A percentile compares a stretch with the other conserved stretches of the same genome.
phyloP scores from a whole-genome alignment of 2,113 vertebrate species.

The Corythornis vintsioides region DNA sequence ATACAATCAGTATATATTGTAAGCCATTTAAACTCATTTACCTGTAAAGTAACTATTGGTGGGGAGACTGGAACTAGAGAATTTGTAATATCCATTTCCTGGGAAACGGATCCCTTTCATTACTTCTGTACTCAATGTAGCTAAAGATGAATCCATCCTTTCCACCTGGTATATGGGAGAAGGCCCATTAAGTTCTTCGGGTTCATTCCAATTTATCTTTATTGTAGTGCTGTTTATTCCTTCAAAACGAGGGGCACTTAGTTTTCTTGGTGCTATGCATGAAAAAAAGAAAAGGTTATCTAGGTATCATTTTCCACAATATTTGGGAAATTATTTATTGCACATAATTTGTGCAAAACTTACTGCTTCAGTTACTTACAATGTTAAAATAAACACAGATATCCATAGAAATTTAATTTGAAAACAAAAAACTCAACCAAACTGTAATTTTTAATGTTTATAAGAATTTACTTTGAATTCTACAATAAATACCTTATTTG shows the following conservation, averaged over 20 bases:
- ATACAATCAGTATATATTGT: not conserved
- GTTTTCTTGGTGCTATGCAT: slow-evolving; percentile 80
- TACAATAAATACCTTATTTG: not conserved
- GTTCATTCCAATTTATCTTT: slow-evolving; percentile 81
- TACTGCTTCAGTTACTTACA: not conserved
- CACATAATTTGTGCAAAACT: not conserved
- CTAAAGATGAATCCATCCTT: slow-evolving; percentile 83
- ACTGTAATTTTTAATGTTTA: not conserved
- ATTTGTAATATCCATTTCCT: slow-evolving; percentile 85
- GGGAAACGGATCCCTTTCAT: slow-evolving; percentile 83
- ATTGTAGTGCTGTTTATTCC: slow-evolving; percentile 81
- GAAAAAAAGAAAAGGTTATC: slow-evolving; percentile 20
- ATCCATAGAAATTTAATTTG: not conserved
- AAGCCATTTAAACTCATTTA: slow-evolving; percentile 65
- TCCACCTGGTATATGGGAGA: slow-evolving; percentile 87
- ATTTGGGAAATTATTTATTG: not conserved
- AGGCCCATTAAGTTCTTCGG: slow-evolving; percentile 85
- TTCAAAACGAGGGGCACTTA: slow-evolving; percentile 75
- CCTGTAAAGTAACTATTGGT: slow-evolving; percentile 87
- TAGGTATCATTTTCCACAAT: not conserved
- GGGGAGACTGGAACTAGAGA: slow-evolving; percentile 80
- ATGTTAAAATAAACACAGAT: not conserved
- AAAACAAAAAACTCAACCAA: not conserved
- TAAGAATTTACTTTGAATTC: not conserved
- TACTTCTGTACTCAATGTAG: slow-evolving; percentile 69